Evolutionary conservation across 2,888 invertebrate species (phyloP), one percentile per base, ranked within the genome.

Genomic region (Polyommatus icarus): DNA sequence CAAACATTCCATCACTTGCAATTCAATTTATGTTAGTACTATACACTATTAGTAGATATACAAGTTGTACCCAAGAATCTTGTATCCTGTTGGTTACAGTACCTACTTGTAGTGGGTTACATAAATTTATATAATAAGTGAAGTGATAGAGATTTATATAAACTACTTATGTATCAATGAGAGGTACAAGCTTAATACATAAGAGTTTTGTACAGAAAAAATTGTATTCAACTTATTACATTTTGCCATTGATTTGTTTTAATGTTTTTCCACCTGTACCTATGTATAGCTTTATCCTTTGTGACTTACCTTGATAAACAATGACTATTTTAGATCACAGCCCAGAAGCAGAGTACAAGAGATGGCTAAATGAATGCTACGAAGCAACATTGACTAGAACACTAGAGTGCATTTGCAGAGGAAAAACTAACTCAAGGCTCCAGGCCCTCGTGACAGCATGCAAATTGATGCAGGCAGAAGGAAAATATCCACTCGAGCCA

Each of bases 381-480:
- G 96, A 96, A 79, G 95, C 96, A 81, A 94, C 96, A 0, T 95
- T 96, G 86, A 87, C 90, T 0, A 95, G 95, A 77, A 90, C 96
- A 32, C 84, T 97, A 61, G 89, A 92, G 36, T 95, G 96, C 78
- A 91, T 97, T 78, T 91, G 92, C 46, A 89, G 91, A 32, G 94
- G 95, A 6, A 93, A 94, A 80, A 87, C 89, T 5, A 88, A 86
- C 77, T 94, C 96, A 15, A 94, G 95, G 76, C 89, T 94, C 7
- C 95, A 96, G 88, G 96, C 97, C 0, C 90, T 98, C 4, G 95
- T 96, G 1, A 96, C 97, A 0, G 95, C 96, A 76, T 96, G 97
- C 95, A 96, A 96, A 85, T 88, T 98, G 78, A 90, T 98, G 83
- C 95, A 95, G 71, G 95, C 95, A 78, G 98, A 98, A 90, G 97